Evolutionary conservation across 2,113 vertebrate species (phyloP).

Genomic region (Epinephelus fuscoguttatus): DNA sequence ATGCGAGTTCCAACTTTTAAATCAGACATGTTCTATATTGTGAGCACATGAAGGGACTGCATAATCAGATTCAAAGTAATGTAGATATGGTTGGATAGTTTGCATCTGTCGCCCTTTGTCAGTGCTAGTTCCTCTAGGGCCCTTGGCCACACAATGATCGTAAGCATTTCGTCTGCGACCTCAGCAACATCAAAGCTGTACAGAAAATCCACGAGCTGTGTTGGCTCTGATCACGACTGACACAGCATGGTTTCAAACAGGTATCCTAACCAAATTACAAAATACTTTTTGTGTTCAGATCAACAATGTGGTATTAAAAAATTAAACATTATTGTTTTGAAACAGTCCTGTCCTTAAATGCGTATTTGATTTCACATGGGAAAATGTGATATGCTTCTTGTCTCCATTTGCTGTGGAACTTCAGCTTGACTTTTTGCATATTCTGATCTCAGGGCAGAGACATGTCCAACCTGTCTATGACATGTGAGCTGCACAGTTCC

Average conservation of each 20-base stretch:
- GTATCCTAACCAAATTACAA: background rate
- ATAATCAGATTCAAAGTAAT: background rate
- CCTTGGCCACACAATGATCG: background rate
- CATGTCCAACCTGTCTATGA: background rate
- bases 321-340: too few relatives aligned
- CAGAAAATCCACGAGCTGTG: background rate
- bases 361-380: background rate
- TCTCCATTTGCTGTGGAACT: background rate
- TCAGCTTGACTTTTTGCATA: background rate
- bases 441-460: background rate
- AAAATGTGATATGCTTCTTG: background rate
- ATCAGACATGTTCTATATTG: background rate
- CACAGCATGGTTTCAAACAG: background rate
- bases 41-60: background rate
- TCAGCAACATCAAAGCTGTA: background rate
- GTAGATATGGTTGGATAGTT: background rate
- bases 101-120: slow-evolving; percentile 15
- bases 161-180: background rate
- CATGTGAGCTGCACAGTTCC: background rate
- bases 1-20: background rate
- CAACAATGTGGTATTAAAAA: background rate
- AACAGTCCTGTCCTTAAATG: too few relatives aligned
- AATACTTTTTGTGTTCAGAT: background rate
- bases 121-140: background rate
- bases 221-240: background rate